phyloP scores from a whole-genome alignment of 2,797 vertebrate genomes.

The Syndactyla subalaris region DNA sequence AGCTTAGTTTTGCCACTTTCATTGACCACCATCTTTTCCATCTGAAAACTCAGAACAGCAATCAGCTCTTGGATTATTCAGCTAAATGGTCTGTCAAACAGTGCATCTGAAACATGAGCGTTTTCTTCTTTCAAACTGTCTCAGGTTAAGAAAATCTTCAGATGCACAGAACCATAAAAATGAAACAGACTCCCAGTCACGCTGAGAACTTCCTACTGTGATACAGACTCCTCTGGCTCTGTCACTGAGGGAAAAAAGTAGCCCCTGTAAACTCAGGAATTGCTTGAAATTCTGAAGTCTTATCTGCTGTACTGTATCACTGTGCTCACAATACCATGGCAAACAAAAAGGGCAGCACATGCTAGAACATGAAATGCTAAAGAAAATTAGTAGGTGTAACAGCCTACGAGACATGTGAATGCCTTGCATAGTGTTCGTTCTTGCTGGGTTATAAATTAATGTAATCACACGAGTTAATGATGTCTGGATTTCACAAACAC shows the following conservation, averaged over 20 bases:
- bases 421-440: slow-evolving; percentile 21
- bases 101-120: background rate
- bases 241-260: background rate
- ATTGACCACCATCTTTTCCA: background rate
- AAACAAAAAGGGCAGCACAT: slow-evolving; percentile 29
- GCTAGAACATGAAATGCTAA: slow-evolving; percentile 18
- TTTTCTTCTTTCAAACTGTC: slow-evolving; percentile 16
- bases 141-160: slow-evolving; percentile 23
- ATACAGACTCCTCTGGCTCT: slow-evolving; percentile 8
- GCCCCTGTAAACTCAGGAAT: slow-evolving; percentile 6
- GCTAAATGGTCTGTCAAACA: background rate
- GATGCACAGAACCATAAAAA: slow-evolving; percentile 10
- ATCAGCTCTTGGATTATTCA: background rate
- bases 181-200: slow-evolving; percentile 11
- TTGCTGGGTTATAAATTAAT: slow-evolving; percentile 52
- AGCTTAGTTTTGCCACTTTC: background rate
- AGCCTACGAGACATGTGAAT: slow-evolving; percentile 30
- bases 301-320: background rate
- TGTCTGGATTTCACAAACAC: slow-evolving; percentile 13
- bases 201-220: slow-evolving; percentile 19
- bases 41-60: background rate
- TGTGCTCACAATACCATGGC: background rate
- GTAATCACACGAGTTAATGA: slow-evolving; percentile 24
- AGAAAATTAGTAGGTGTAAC: slow-evolving; percentile 52
- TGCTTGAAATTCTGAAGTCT: background rate